These are phyloP conservation scores for Coecobrya sp. DNA, from an alignment of 2,888 invertebrate genomes.

Conservation along the genomic window DNA sequence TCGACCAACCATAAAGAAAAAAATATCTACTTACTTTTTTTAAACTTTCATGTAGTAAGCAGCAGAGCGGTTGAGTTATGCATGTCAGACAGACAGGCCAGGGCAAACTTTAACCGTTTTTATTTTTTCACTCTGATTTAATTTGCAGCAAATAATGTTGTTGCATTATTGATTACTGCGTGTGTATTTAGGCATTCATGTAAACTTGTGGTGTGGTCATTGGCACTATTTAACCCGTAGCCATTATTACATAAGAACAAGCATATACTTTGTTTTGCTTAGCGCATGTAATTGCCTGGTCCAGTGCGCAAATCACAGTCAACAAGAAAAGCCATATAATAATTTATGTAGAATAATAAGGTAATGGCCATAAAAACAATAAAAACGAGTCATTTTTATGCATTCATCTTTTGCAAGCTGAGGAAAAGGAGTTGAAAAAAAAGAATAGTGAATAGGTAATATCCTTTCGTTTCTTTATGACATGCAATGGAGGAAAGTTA, in stretches of 20 bases:
- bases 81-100: not conserved
- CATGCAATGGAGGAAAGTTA: not conserved
- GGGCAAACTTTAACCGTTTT: not conserved
- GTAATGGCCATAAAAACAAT: constrained; percentile 49
- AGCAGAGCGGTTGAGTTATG: not conserved
- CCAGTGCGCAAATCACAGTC: constrained; percentile 48
- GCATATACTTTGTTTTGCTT: not conserved
- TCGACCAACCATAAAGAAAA: constrained; percentile 8
- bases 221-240: not conserved
- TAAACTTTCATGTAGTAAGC: not conserved
- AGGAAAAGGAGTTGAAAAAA: not conserved
- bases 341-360: constrained; percentile 46
- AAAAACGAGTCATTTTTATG: constrained; percentile 45
- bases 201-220: constrained; percentile 54
- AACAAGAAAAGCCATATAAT: constrained; percentile 20
- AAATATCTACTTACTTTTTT: not conserved
- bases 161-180: constrained; percentile 5
- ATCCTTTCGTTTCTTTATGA: constrained; percentile 6
- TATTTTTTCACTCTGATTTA: constrained; percentile 25
- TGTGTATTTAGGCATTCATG: not conserved
- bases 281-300: constrained; percentile 23
- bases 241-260: not conserved
- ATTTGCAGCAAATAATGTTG: constrained; percentile 39
- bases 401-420: constrained; percentile 8
- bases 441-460: constrained; percentile 42